A percentile compares a stretch with the other conserved stretches of the same genome.
Evolutionary conservation across 2,797 vertebrate genomes (phyloP).

Genomic region (Thalassophryne amazonica): DNA sequence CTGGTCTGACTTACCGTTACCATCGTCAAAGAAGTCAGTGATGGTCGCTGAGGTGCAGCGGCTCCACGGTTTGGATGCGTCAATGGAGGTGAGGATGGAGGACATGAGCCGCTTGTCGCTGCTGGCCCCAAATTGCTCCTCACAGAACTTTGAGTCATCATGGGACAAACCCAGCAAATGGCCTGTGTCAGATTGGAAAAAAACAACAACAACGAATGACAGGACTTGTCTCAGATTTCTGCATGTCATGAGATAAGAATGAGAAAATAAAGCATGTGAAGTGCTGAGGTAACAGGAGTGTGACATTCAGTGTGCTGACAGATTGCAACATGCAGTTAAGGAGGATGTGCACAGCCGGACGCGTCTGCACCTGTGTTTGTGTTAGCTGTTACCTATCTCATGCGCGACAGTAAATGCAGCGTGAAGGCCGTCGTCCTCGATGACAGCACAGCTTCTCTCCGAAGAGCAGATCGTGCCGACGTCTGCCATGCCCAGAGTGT

Average conservation of each 20-base stretch:
- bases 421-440: constrained; percentile 97
- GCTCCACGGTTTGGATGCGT: constrained; percentile 97
- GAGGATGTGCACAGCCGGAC: constrained; percentile 12
- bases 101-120: constrained; percentile 98
- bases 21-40: constrained; percentile 96
- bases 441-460: constrained; percentile 97
- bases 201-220: background rate
- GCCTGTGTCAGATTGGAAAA: constrained; percentile 66
- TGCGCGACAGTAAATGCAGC: constrained; percentile 97
- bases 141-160: constrained; percentile 97
- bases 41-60: constrained; percentile 96
- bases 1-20: constrained; percentile 92
- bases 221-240: constrained; percentile 1
- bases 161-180: constrained; percentile 97
- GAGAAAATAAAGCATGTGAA: constrained; percentile 26
- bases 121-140: constrained; percentile 91
- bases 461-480: constrained; percentile 97
- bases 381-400: constrained; percentile 85
- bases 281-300: background rate
- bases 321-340: background rate
- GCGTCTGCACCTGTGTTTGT: background rate
- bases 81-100: constrained; percentile 95
- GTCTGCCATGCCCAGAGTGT: constrained; percentile 99
- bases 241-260: constrained; percentile 8
- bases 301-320: constrained; percentile 25